phyloP scores from a whole-genome alignment of 2,797 vertebrate genomes.

The Astyanax mexicanus region DNA sequence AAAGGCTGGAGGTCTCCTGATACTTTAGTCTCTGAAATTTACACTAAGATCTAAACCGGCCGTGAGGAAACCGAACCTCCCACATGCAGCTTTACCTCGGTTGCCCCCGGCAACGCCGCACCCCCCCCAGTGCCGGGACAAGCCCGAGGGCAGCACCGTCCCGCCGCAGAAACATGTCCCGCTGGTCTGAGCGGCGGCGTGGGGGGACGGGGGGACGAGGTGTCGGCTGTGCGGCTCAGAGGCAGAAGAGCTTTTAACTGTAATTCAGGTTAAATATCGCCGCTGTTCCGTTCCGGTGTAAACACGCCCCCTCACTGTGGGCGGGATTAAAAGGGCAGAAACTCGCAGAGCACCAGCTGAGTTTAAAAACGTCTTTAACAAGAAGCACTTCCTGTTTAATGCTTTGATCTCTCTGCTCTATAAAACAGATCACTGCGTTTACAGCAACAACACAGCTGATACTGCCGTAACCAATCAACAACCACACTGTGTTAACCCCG shows the following conservation, averaged over 20 bases:
- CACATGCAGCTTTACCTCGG: conserved; percentile 24
- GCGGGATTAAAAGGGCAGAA: background rate
- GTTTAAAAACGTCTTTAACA: too few species aligned
- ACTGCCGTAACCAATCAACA: too few species aligned
- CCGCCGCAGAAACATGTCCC: too few species aligned
- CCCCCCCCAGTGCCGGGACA: too few species aligned
- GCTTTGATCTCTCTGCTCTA: background rate
- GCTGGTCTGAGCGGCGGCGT: too few species aligned
- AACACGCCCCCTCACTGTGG: conserved; percentile 6
- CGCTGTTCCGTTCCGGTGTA: conserved; percentile 10
- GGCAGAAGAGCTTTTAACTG: background rate
- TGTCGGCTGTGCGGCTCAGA: too few species aligned
- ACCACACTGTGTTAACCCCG: too few species aligned
- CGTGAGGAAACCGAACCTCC: background rate
- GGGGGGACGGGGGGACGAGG: too few species aligned
- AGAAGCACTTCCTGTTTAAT: too few species aligned
- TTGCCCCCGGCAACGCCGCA: conserved; percentile 25
- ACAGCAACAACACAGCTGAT: too few species aligned
- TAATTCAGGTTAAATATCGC: conserved; percentile 33
- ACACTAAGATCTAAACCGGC: conserved; percentile 38
- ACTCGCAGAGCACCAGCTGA: too few species aligned
- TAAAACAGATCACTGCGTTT: background rate
- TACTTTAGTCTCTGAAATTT: conserved; percentile 62
- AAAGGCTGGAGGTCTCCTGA: conserved; percentile 53
- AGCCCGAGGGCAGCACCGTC: too few species aligned